phyloP scores from a whole-genome alignment of 2,113 vertebrate species.

The Crocuta crocuta region DNA sequence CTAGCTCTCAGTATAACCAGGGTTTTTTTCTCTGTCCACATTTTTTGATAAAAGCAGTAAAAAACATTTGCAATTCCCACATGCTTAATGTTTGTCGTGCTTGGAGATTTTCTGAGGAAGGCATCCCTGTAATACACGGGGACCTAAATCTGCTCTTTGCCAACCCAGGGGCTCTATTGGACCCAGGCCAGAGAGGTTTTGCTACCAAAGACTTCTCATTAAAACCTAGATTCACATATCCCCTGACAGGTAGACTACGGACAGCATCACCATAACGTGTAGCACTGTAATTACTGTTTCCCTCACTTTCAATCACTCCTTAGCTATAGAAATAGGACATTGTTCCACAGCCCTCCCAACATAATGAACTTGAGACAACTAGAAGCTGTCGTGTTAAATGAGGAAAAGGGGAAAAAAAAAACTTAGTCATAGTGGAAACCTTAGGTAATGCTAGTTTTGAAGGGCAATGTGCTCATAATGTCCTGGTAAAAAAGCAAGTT shows the following conservation, averaged over 20 bases:
- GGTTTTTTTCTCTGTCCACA: conserved; percentile 48
- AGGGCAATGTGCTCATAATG: not conserved
- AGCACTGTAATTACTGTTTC: not conserved
- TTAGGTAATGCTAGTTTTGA: conserved; percentile 20
- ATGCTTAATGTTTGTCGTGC: conserved; percentile 12
- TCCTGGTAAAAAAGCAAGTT: not conserved
- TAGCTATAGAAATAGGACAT: conserved; percentile 5
- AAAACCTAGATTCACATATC: not conserved
- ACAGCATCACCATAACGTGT: not conserved
- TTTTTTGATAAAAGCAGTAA: conserved; percentile 59
- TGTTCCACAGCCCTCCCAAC: not conserved
- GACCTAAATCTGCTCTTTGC: not conserved
- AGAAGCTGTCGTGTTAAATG: conserved; percentile 1
- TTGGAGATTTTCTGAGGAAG: conserved; percentile 42
- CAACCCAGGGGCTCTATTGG: not conserved
- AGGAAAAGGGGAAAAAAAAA: no score
- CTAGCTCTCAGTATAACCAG: not conserved
- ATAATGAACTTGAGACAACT: conserved; percentile 23
- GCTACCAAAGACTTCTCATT: not conserved
- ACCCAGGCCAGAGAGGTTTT: not conserved
- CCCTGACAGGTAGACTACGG: not conserved
- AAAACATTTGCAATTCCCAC: conserved; percentile 18
- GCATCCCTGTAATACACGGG: not conserved
- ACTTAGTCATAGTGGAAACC: not conserved
- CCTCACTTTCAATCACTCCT: not conserved